Base-by-base conservation (phyloP, 2,113 vertebrate genomes). In the Talpa occidentalis region DNA sequence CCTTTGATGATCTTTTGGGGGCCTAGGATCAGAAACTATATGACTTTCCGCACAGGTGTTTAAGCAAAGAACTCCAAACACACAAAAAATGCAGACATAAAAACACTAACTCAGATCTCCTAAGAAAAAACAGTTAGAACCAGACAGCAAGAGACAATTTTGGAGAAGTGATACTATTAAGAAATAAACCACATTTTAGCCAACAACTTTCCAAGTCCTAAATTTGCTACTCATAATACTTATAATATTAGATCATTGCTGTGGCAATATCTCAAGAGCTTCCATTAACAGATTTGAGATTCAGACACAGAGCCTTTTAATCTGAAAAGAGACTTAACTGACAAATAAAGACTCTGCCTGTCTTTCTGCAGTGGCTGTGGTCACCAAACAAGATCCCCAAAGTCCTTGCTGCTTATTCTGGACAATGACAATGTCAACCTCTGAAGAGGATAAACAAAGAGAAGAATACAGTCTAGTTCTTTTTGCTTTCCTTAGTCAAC, bases 101-200 rank as follows among this genome's bases (percentile, higher is more conserved):
- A 16, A 76, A 47, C 37, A 60, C 24, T 49, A 56, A 35, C 12
- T 85, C 32, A 17, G 52, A 42, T 35, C 42, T 88, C 24, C 19
- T 69, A 30, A 92, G 24, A 92, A 92, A 59, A 47, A 35, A 35
- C 19, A 19, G 5, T 78, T 91, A 79, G 77, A 49, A 42, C 84
- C 79, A 78, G 44, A 30, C 59, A 90, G 54, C 32, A 74, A 89
- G 60, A 86, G 90, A 91, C 17, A 90, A 92, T 35, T 60, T 77
- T 40, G 70, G 79, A 73, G 72, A 90, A 73, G n/a, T 49, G 26
- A 35, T 35, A 21, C 32, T 54, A 30, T 44, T 89, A 54, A 62
- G 79, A 91, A 85, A 81, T 74, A 89, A 86, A 32, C 10, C n/a
- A 47, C 24, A 72, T 91, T 79, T 91, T 42, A 78, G 52, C 52